phyloP scores from a whole-genome alignment of 1,140 invertebrate species.

The Caenorhabditis remanei region DNA sequence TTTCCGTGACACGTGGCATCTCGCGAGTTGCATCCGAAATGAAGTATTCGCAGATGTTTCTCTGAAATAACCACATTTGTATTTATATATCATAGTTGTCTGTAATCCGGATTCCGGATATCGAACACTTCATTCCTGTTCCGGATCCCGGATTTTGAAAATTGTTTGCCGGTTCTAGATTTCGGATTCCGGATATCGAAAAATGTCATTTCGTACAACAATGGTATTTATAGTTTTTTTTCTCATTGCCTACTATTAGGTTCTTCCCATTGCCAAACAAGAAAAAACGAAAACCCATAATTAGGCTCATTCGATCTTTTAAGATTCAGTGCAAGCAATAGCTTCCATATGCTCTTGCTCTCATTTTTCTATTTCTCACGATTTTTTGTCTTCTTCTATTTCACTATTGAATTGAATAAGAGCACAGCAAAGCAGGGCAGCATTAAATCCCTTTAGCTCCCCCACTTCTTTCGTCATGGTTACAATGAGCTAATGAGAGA shows the following conservation, averaged over 20 bases:
- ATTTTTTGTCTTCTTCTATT: background rate
- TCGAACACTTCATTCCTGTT: no score
- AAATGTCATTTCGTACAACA: no score
- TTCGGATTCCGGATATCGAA: no score
- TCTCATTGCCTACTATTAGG: no score
- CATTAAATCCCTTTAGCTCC: background rate
- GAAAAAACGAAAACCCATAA: background rate
- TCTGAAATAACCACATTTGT: background rate
- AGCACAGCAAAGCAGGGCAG: background rate
- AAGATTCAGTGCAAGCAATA: constrained; percentile 9
- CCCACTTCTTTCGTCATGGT: background rate
- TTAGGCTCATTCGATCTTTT: constrained; percentile 51
- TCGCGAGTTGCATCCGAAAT: background rate
- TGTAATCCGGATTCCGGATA: no score
- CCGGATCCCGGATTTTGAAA: no score
- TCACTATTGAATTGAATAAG: background rate
- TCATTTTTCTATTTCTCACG: background rate
- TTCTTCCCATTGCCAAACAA: background rate
- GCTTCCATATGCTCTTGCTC: no score
- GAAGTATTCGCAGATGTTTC: background rate
- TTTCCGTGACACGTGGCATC: constrained; percentile 19
- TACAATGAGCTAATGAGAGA: background rate
- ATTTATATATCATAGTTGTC: background rate
- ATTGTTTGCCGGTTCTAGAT: no score
- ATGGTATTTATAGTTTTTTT: no score